These are phyloP conservation scores for Ascaphus truei DNA, from an alignment of 2,113 vertebrate species.

Conservation along the genomic window DNA sequence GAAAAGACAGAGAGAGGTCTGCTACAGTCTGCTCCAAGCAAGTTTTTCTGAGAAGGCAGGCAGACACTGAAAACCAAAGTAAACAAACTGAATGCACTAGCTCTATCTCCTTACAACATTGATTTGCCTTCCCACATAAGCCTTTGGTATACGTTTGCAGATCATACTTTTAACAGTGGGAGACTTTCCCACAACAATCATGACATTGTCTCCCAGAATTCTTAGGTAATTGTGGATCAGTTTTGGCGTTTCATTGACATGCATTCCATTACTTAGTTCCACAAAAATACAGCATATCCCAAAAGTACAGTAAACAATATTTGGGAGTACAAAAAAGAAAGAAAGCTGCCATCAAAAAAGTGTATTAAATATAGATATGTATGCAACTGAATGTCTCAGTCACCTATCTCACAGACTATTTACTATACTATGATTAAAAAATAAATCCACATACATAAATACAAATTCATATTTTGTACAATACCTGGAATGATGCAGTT, in stretches of 20 bases:
- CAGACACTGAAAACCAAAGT: constrained; percentile 87
- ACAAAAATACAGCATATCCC: constrained; percentile 12
- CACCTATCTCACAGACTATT: too few species aligned
- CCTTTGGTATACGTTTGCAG: constrained; percentile 65
- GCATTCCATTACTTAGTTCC: constrained; percentile 29
- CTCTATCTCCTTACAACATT: constrained; percentile 87
- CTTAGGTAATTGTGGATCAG: constrained; percentile 56
- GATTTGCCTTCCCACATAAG: constrained; percentile 84
- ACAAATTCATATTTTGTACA: too few species aligned
- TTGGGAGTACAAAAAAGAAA: background rate
- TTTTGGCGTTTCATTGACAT: constrained; percentile 38
- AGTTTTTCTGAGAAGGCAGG: constrained; percentile 85
- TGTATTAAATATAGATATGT: too few species aligned
- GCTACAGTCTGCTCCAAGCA: constrained; percentile 90
- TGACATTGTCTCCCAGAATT: constrained; percentile 51
- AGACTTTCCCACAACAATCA: constrained; percentile 56
- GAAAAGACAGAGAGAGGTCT: constrained; percentile 89
- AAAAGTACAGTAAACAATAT: constrained; percentile 30
- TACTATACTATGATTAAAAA: too few species aligned
- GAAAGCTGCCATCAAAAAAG: background rate
- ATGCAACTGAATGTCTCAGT: too few species aligned
- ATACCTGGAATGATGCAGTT: too few species aligned
- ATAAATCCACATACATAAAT: too few species aligned
- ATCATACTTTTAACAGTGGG: constrained; percentile 63
- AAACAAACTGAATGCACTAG: constrained; percentile 93